Conservation (phyloP, 2,113 vertebrate genomes). For the Morone chrysops region DNA sequence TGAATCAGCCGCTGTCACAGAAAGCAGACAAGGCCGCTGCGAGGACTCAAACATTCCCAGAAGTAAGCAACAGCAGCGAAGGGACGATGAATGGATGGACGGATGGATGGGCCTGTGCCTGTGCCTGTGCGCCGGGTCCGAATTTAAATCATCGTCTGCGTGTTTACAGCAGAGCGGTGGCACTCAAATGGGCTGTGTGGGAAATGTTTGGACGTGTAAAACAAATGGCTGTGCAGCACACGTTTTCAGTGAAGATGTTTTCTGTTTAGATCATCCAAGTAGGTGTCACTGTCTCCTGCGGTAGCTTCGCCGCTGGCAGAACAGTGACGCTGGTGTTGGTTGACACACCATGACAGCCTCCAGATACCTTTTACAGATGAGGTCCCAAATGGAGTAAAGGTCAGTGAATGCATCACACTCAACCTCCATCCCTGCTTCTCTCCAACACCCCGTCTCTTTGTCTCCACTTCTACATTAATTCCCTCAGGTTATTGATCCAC, state of each 20-base stretch:
- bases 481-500: constrained; percentile 30
- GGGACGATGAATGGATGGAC: constrained; percentile 20
- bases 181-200: constrained; percentile 27
- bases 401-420: constrained; percentile 36
- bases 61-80: constrained; percentile 1
- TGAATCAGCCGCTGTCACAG: constrained; percentile 22
- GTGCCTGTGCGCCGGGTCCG: neutral
- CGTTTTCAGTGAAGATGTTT: neutral
- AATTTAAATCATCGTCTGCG: constrained; percentile 32
- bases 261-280: constrained; percentile 3
- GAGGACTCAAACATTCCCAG: constrained; percentile 1
- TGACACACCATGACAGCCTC: constrained; percentile 27
- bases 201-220: constrained; percentile 66
- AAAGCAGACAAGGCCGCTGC: constrained; percentile 5
- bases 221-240: constrained; percentile 1
- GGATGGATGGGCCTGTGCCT: constrained; percentile 32
- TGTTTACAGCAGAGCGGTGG: constrained; percentile 46
- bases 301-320: neutral
- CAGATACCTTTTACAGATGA: constrained; percentile 51
- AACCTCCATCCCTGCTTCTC: neutral
- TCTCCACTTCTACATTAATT: neutral
- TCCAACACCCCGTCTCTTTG: neutral
- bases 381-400: constrained; percentile 36
- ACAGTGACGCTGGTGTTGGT: neutral
- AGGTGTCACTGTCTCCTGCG: neutral